Percentiles rank a stretch among this genome's conserved stretches.
Evolutionary conservation across 2,113 vertebrate genomes (phyloP).

Genomic region (Hydrolagus affinis): DNA sequence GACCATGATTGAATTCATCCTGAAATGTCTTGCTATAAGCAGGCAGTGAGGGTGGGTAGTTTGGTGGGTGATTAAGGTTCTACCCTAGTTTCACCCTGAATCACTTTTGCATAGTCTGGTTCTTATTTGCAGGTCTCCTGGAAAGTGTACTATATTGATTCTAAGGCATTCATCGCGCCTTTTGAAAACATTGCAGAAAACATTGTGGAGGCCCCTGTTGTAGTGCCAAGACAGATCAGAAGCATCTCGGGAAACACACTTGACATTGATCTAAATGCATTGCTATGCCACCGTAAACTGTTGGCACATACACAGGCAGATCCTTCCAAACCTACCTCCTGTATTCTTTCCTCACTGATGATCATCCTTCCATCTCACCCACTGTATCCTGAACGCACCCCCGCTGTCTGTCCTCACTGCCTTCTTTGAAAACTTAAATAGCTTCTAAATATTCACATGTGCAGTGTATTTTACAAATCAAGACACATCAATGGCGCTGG

Average conservation of each 20-base stretch:
- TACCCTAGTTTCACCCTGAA: background rate
- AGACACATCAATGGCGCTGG: too few species aligned
- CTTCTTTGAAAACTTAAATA: background rate
- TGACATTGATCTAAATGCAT: background rate
- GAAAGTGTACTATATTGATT: background rate
- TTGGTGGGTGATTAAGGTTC: background rate
- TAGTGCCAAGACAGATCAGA: background rate
- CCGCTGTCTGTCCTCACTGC: background rate
- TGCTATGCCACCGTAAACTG: too few species aligned
- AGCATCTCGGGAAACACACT: background rate
- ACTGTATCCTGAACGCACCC: background rate
- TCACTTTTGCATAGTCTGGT: too few species aligned
- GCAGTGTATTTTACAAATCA: background rate
- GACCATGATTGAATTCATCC: background rate
- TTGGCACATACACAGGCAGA: too few species aligned
- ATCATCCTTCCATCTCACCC: background rate
- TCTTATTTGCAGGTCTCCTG: background rate
- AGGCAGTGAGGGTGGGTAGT: background rate
- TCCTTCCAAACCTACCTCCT: too few species aligned
- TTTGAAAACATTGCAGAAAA: background rate
- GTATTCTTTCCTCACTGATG: too few species aligned
- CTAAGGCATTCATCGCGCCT: too few species aligned
- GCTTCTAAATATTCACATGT: background rate
- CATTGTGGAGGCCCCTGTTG: background rate
- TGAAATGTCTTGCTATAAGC: background rate